Percentiles rank a stretch among this genome's conserved stretches.
phyloP scores from a whole-genome alignment of 2,888 invertebrate genomes.

The Synergus itoensis region DNA sequence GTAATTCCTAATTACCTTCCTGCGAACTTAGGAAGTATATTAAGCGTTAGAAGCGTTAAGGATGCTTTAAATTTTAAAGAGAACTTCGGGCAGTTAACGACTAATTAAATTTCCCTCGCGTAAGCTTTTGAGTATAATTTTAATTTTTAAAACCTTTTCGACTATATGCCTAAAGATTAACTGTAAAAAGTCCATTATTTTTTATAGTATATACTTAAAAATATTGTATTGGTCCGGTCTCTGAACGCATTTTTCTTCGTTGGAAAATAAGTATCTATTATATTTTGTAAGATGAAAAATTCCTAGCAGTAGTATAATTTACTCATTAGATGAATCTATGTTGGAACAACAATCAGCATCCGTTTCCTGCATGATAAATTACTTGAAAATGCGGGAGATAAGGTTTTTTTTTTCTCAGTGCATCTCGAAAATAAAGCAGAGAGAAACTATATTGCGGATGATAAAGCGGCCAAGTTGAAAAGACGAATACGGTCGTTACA shows the following conservation, averaged over 20 bases:
- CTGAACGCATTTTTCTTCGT: not conserved
- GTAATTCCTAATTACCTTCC: not conserved
- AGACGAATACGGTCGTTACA: constrained; percentile 36
- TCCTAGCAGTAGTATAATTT: not conserved
- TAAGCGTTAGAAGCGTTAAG: not conserved
- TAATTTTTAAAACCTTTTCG: not conserved
- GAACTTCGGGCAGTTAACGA: not conserved
- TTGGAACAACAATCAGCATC: constrained; percentile 63
- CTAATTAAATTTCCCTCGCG: constrained; percentile 12
- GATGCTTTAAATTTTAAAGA: constrained; percentile 26
- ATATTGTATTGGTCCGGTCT: no score
- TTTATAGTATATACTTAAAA: no score
- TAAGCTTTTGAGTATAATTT: constrained; percentile 5
- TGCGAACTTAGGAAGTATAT: constrained; percentile 5
- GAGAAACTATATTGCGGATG: constrained; percentile 37
- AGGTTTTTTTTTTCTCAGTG: constrained; percentile 52
- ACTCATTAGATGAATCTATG: constrained; percentile 57
- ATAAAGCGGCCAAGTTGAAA: constrained; percentile 38
- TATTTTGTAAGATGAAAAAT: not conserved
- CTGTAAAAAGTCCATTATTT: not conserved
- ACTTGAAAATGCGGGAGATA: constrained; percentile 60
- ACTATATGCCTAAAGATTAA: not conserved
- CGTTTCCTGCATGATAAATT: constrained; percentile 65
- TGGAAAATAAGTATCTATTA: not conserved
- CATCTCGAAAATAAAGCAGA: constrained; percentile 57